Evolutionary conservation across 2,113 vertebrate genomes (phyloP).

Genomic region (Hydrochoerus hydrochaeris): DNA sequence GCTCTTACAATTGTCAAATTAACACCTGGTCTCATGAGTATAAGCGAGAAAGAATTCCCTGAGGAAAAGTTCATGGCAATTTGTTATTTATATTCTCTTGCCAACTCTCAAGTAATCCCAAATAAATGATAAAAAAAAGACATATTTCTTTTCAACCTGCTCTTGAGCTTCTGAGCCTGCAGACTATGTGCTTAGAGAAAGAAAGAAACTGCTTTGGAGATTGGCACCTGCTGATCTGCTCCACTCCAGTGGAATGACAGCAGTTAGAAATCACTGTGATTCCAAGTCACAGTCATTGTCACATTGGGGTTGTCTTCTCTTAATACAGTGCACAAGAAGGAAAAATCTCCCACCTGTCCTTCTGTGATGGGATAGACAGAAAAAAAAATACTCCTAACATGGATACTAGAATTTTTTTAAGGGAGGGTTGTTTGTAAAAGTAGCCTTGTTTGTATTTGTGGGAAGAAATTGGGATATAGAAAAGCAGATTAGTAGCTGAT

Average conservation of each 20-base stretch:
- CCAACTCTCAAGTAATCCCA: neutral
- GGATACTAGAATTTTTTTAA: neutral
- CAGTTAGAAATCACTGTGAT: neutral
- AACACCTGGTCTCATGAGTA: neutral
- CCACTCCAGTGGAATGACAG: fast-evolving
- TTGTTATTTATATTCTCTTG: neutral
- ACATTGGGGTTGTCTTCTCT: neutral
- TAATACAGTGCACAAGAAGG: fast-evolving
- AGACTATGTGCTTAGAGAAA: neutral
- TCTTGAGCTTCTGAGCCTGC: neutral
- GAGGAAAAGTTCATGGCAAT: neutral
- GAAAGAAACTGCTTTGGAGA: neutral
- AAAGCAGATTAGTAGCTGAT: neutral
- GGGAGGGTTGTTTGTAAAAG: neutral
- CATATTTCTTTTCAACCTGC: neutral
- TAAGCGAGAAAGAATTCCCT: neutral
- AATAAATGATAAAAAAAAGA: neutral
- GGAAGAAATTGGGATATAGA: neutral
- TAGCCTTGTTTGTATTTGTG: fast-evolving
- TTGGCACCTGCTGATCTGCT: too few relatives aligned
- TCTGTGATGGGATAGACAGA: too few relatives aligned
- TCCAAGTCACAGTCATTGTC: fast-evolving
- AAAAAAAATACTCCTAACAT: neutral
- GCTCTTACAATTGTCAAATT: neutral
- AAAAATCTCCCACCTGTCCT: neutral